Evolutionary conservation across 2,113 vertebrate species (phyloP), one percentile per base, ranked within the genome.

Genomic region (Caloenas nicobarica): DNA sequence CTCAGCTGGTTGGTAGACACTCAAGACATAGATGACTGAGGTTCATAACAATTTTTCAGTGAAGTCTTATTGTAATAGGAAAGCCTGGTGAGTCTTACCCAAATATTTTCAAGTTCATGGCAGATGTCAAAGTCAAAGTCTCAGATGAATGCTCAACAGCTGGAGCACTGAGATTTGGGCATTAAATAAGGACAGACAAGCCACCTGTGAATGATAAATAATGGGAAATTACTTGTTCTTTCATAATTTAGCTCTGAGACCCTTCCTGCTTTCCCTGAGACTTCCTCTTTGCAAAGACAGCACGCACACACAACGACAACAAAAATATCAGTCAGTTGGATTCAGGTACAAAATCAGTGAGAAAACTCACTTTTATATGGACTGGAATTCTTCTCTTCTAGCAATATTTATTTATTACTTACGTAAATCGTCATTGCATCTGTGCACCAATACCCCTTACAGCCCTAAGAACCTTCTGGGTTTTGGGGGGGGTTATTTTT

Each of bases 281-380:
- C 6, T 25, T 56, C 21, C 36, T 74, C 18, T 46, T 84, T 48
- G 36, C 61, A 80, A 82, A 38, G 38, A 26, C 53, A 24, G 34
- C 5, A 34, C 4, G 18, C 3, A 13, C 6, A 34, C 2, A 10
- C 4, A 46, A 46, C 44, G 16, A 9, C 5, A 33, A 2, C 2
- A 38, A 48, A 24, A 31, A 13, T 25, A 36, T 3, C 6, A 1
- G 6, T 34, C 12, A 10, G 16, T 6, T 69, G 12, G 11, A 60
- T 77, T 84, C 40, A 56, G 23, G 25, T 26, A 34, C 12, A 58
- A 70, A 84, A 68, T 57, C 22, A 40, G 8, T n/a, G 18, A 9
- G 12, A 87, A 93, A 85, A 16, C 9, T 24, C 56, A 33, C 13
- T 81, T 44, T 24, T 51, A 4, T 23, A 10, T 4, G 18, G 31